A percentile compares a stretch with the other conserved stretches of the same genome.
These are phyloP conservation scores for Laspeyria flexula DNA, from an alignment of 2,888 invertebrate genomes.

Conservation along the genomic window DNA sequence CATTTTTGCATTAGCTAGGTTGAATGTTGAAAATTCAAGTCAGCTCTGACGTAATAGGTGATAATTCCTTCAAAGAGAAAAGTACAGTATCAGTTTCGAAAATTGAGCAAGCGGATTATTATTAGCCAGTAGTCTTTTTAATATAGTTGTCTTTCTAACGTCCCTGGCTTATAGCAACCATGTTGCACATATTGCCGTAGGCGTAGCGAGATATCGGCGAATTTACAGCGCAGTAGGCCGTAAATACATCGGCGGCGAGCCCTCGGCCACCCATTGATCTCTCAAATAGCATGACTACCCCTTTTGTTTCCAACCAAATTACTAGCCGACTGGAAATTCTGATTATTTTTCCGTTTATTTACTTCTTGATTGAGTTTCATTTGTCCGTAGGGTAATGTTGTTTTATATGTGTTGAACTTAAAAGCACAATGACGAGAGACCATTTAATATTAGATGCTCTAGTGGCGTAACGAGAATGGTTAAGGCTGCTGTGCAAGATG, in stretches of 20 bases:
- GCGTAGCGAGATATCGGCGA: conserved; percentile 64
- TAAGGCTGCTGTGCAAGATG: too few relatives aligned
- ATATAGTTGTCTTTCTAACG: background rate
- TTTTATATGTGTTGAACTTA: too few relatives aligned
- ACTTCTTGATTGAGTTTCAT: conserved; percentile 17
- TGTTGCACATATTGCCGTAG: conserved; percentile 38
- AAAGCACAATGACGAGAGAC: too few relatives aligned
- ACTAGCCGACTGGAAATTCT: conserved; percentile 37
- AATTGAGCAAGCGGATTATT: too few relatives aligned
- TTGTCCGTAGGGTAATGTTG: conserved; percentile 1
- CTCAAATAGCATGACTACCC: conserved; percentile 26
- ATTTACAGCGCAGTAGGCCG: conserved; percentile 77
- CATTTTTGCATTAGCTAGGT: too few relatives aligned
- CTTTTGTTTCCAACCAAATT: conserved; percentile 45
- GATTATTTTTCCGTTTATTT: conserved; percentile 32
- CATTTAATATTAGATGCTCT: too few relatives aligned
- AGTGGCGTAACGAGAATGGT: too few relatives aligned
- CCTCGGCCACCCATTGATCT: conserved; percentile 68
- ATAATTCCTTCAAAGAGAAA: too few relatives aligned
- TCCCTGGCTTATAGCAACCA: conserved; percentile 3
- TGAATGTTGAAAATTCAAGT: too few relatives aligned
- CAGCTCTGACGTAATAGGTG: too few relatives aligned
- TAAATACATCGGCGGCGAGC: conserved; percentile 60
- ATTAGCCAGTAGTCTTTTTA: too few relatives aligned
- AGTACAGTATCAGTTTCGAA: too few relatives aligned